Conservation (phyloP, 2,113 vertebrate genomes). For the Cichladusa arquata region DNA sequence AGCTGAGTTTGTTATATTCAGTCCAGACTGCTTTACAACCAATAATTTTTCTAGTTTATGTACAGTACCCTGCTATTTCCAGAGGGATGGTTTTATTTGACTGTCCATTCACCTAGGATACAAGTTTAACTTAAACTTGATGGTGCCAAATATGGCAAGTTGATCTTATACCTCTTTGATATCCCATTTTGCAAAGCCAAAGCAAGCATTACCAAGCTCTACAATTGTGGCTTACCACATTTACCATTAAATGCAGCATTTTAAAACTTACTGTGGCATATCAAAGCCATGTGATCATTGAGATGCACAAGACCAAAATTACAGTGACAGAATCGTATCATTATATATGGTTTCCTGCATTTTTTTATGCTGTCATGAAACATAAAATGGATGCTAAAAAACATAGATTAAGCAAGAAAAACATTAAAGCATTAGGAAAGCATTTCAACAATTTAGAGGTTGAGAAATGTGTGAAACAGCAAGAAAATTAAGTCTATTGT, state of each 20-base stretch:
- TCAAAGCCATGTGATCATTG: constrained; percentile 55
- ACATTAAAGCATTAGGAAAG: not conserved
- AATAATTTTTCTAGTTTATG: constrained; percentile 38
- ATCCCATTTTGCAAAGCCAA: constrained; percentile 45
- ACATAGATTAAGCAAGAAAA: constrained; percentile 20
- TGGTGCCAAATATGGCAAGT: constrained; percentile 34
- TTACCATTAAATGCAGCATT: constrained; percentile 38
- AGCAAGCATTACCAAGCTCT: constrained; percentile 27
- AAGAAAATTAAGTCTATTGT: not conserved
- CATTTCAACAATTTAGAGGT: not conserved
- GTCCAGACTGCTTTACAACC: constrained; percentile 47
- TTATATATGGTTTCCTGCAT: constrained; percentile 37
- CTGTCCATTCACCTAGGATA: not conserved
- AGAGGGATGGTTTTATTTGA: constrained; percentile 21
- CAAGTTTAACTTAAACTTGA: not conserved
- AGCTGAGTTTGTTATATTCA: constrained; percentile 36
- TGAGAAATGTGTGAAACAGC: not conserved
- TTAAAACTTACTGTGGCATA: constrained; percentile 24
- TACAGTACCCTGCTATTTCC: constrained; percentile 43
- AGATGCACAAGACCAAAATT: constrained; percentile 53
- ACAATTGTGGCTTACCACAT: constrained; percentile 57
- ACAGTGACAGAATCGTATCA: constrained; percentile 25
- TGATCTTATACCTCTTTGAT: constrained; percentile 49
- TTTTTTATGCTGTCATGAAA: not conserved
- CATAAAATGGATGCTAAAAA: not conserved